These are phyloP conservation scores for Threskiornis aethiopicus DNA, from an alignment of 2,797 vertebrate species.

Conservation along the genomic window DNA sequence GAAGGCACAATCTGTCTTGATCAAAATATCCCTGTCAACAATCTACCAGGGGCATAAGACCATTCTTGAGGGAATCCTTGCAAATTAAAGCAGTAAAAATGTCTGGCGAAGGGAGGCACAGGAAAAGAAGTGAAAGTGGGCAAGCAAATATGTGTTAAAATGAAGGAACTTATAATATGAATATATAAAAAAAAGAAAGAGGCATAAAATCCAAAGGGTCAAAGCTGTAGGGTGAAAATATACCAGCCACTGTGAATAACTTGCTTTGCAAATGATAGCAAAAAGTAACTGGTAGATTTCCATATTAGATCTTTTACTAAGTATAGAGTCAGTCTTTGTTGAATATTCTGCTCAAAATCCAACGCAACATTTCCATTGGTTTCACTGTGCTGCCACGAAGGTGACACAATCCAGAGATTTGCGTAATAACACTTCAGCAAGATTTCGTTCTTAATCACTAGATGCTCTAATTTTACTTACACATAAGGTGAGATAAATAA, in stretches of 20 bases:
- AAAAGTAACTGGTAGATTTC: background rate
- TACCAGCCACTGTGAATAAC: background rate
- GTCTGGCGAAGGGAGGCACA: background rate
- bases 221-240: background rate
- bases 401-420: background rate
- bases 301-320: background rate
- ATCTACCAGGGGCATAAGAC: background rate
- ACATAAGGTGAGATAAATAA: background rate
- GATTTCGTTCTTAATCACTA: background rate
- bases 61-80: background rate
- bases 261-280: background rate
- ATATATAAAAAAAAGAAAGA: background rate
- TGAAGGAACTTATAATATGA: background rate
- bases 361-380: background rate
- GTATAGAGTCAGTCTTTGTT: background rate
- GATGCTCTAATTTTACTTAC: background rate
- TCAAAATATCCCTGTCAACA: background rate
- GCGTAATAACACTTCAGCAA: background rate
- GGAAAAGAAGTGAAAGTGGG: background rate
- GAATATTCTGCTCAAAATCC: background rate
- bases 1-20: constrained; percentile 2
- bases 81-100: constrained; percentile 18
- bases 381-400: background rate
- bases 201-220: background rate
- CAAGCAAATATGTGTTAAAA: background rate